A percentile compares a stretch with the other conserved stretches of the same genome.
These are phyloP conservation scores for Tethea ocularis DNA, from an alignment of 2,888 invertebrate species.

Conservation along the genomic window DNA sequence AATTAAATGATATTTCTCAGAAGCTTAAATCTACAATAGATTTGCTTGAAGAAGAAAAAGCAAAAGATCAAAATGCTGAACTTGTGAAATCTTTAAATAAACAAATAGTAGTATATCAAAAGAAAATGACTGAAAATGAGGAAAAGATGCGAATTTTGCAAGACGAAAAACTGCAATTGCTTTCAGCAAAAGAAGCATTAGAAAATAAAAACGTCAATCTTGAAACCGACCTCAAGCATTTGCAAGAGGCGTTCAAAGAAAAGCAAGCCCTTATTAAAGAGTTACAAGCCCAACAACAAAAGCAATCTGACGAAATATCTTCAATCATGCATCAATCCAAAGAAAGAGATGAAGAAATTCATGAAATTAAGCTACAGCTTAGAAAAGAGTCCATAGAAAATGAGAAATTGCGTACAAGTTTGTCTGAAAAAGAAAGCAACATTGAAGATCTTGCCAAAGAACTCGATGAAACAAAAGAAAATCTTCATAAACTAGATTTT, in stretches of 20 bases:
- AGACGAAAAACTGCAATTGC: slow-evolving; percentile 70
- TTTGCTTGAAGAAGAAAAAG: slow-evolving; percentile 75
- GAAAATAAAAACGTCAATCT: slow-evolving; percentile 59
- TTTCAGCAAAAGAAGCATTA: slow-evolving; percentile 56
- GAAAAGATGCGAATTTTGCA: slow-evolving; percentile 69
- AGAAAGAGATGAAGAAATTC: slow-evolving; percentile 82
- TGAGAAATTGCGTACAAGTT: slow-evolving; percentile 84
- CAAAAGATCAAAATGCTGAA: slow-evolving; percentile 77
- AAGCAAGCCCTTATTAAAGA: slow-evolving; percentile 75
- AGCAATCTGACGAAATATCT: slow-evolving; percentile 75
- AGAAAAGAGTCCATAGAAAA: slow-evolving; percentile 85
- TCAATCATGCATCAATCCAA: slow-evolving; percentile 74
- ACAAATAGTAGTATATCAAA: slow-evolving; percentile 75
- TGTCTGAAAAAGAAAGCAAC: slow-evolving; percentile 80
- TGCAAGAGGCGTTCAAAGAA: slow-evolving; percentile 72
- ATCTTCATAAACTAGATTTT: slow-evolving; percentile 60
- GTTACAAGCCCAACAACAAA: slow-evolving; percentile 73
- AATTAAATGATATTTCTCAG: slow-evolving; percentile 79
- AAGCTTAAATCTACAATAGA: slow-evolving; percentile 79
- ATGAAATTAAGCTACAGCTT: slow-evolving; percentile 78
- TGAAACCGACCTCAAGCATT: slow-evolving; percentile 64
- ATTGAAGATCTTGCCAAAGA: slow-evolving; percentile 74
- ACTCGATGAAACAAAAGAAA: slow-evolving; percentile 68
- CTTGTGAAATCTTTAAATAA: slow-evolving; percentile 80
- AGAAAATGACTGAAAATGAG: slow-evolving; percentile 68